phyloP scores from a whole-genome alignment of 2,113 vertebrate genomes.

The Heterocephalus glaber region DNA sequence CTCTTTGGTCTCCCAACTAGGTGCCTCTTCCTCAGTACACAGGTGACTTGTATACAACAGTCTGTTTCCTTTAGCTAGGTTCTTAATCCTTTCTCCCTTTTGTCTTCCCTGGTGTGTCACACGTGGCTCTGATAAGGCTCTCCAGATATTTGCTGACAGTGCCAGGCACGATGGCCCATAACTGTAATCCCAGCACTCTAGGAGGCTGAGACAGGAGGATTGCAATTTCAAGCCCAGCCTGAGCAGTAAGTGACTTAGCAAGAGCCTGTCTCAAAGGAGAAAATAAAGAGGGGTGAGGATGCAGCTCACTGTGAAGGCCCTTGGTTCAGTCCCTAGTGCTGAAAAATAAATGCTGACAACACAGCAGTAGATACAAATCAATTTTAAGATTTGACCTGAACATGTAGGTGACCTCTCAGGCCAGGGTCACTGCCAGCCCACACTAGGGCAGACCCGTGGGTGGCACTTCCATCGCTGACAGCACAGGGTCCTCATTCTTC shows the following conservation, averaged over 20 bases:
- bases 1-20: neutral
- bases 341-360: neutral
- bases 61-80: neutral
- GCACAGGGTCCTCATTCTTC: neutral
- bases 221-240: neutral
- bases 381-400: neutral
- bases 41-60: neutral
- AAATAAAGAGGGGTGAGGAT: neutral
- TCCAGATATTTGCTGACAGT: neutral
- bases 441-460: neutral
- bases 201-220: neutral
- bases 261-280: neutral
- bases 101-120: neutral
- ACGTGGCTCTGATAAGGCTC: neutral
- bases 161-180: neutral
- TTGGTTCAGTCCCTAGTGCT: neutral
- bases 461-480: neutral
- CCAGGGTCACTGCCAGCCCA: neutral
- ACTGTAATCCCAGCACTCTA: neutral
- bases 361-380: neutral
- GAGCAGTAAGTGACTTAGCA: neutral
- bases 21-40: neutral
- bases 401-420: neutral
- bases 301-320: neutral
- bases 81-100: neutral